Conservation (phyloP, 2,797 vertebrate species). For the Smutsia gigantea region DNA sequence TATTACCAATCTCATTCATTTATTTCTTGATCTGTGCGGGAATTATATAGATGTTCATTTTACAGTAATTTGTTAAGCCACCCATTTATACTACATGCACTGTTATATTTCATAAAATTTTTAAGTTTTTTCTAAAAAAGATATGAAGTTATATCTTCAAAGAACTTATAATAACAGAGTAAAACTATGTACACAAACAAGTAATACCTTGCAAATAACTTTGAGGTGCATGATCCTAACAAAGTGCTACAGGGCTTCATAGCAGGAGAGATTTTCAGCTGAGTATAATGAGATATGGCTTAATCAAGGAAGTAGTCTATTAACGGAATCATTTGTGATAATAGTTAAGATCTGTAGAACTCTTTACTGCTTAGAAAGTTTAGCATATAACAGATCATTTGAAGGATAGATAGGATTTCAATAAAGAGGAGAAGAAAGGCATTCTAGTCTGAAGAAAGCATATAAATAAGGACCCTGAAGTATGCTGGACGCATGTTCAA, state of each 20-base stretch:
- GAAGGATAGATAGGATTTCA: neutral
- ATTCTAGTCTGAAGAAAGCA: neutral
- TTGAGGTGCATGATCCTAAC: neutral
- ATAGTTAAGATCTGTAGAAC: neutral
- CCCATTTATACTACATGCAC: neutral
- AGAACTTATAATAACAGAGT: neutral
- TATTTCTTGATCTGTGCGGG: neutral
- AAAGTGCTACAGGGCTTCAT: neutral
- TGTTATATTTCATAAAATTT: neutral
- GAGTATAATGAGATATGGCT: neutral
- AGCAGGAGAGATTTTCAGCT: neutral
- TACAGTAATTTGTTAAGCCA: neutral
- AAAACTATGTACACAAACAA: neutral
- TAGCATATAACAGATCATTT: neutral
- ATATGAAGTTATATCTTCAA: neutral
- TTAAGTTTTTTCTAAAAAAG: neutral
- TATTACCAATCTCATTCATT: neutral
- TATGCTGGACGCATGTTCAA: neutral
- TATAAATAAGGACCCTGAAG: neutral
- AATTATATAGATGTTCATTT: neutral
- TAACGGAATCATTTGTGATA: neutral
- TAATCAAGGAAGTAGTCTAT: neutral
- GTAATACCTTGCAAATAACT: neutral
- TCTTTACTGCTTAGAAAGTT: neutral
- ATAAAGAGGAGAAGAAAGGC: neutral